Evolutionary conservation across 2,113 vertebrate genomes (phyloP), one percentile per base, ranked within the genome.

Genomic region (Galbula dea): DNA sequence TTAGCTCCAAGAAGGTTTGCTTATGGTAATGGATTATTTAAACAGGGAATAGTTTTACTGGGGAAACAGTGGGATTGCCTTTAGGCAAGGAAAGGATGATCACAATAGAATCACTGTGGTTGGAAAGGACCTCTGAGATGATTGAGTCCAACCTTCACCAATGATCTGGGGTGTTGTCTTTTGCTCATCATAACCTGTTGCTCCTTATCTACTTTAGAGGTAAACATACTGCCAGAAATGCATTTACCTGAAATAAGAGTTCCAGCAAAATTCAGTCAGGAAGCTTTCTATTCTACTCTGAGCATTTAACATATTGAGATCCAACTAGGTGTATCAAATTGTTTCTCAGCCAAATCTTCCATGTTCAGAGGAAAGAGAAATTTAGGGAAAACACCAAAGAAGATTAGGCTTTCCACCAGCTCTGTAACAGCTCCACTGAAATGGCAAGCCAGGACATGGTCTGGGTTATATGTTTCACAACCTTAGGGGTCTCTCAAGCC

Each of bases 341-440:
- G 7, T 85, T 86, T 84, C 83, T 86, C 66, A 85, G 46, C 65
- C 79, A 84, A 95, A 83, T 73, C 75, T 76, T 66, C 83, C 26
- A 43, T 5, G 41, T 79, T n/a, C 82, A 51, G 59, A 41, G 46
- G 80, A 89, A 93, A 93, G 39, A 91, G 89, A 95, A 93, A 90
- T 82, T 67, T 54, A 94, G 68, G 86, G 45, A 46, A 86, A 93
- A 73, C 26, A 66, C 18, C 51, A 63, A 83, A 96, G 45, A 93
- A 88, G 88, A 95, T 91, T 83, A 73, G 67, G 77, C 65, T 92
- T 89, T 80, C 89, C 74, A 86, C 27, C 19, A 68, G 69, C 94
- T 94, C 71, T 72, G 66, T 92, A 93, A 88, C 59, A 77, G 89
- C 68, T 94, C 82, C 83, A 74, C 49, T 88, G 75, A 92, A 90